Conservation (phyloP, 2,113 vertebrate genomes). For the Myotis davidii region DNA sequence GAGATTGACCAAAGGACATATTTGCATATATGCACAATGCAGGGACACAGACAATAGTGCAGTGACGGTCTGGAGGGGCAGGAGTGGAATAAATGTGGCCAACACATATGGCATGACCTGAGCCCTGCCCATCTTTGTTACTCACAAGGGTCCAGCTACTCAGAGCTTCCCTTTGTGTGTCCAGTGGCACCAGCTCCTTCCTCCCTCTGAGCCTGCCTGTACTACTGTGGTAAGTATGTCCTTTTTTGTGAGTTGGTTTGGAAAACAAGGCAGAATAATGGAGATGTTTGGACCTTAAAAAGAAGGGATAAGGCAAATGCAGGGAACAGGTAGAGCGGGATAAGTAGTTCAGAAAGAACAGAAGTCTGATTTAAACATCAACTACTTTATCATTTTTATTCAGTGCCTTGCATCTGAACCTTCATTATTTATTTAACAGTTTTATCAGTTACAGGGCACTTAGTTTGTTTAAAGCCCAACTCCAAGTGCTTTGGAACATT, state of each 20-base stretch:
- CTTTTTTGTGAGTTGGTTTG: neutral
- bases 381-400: neutral
- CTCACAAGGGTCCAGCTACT: neutral
- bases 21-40: no score
- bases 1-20: no score
- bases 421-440: slow-evolving; percentile 44
- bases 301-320: neutral
- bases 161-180: neutral
- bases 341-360: neutral
- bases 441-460: neutral
- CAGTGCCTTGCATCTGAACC: neutral
- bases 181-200: neutral
- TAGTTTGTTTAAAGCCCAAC: neutral
- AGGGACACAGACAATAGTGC: no score
- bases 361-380: neutral
- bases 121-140: neutral
- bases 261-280: neutral
- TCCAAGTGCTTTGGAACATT: slow-evolving; percentile 33
- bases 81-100: no score
- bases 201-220: neutral
- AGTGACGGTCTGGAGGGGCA: no score
- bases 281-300: neutral
- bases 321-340: neutral
- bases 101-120: neutral
- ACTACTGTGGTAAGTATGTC: neutral